Evolutionary conservation across 2,888 invertebrate genomes (phyloP).

Genomic region (Heliconius charithonia): DNA sequence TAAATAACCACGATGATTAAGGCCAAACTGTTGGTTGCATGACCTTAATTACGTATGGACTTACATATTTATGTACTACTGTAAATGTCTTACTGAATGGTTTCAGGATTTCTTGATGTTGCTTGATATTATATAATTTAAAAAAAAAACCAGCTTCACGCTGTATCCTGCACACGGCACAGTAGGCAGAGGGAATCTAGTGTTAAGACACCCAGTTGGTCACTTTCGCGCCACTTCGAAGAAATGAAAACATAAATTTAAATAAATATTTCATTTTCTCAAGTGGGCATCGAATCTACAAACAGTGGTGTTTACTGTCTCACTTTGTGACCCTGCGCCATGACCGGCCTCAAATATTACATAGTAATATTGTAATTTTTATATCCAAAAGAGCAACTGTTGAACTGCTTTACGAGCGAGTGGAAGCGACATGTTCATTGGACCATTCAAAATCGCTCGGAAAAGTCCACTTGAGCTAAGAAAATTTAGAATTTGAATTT

Average conservation of each 20-base stretch:
- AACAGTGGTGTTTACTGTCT: too few species aligned
- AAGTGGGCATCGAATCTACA: neutral
- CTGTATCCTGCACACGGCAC: neutral
- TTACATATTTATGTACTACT: neutral
- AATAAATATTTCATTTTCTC: neutral
- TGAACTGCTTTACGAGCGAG: too few species aligned
- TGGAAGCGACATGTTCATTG: too few species aligned
- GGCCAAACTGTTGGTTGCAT: constrained; percentile 7
- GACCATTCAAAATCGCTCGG: too few species aligned
- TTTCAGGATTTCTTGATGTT: neutral
- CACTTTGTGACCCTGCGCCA: too few species aligned
- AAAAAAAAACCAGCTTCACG: neutral
- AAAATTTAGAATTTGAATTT: too few species aligned
- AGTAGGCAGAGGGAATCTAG: neutral
- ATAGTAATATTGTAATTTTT: too few species aligned
- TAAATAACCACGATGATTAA: constrained; percentile 23
- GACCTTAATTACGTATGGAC: constrained; percentile 11
- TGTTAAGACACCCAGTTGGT: neutral
- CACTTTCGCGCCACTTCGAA: neutral
- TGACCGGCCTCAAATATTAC: too few species aligned
- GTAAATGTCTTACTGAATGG: neutral
- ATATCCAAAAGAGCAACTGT: too few species aligned
- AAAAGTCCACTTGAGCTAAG: too few species aligned
- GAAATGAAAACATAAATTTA: too few species aligned
- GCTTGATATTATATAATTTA: neutral